These are phyloP conservation scores for Beaufortia kweichowensis DNA, from an alignment of 2,113 vertebrate species.

Conservation along the genomic window DNA sequence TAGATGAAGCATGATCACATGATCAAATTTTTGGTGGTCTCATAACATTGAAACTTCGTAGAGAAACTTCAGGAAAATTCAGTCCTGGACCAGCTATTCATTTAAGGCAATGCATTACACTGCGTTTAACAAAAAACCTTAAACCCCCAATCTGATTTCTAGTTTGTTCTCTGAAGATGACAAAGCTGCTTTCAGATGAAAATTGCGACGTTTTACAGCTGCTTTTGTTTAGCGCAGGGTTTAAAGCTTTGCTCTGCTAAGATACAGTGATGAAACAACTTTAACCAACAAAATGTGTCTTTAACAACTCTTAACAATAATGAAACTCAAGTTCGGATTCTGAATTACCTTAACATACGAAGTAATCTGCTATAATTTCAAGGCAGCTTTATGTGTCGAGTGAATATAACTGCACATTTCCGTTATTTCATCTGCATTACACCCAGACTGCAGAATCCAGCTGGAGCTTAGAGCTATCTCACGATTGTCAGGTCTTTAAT, in stretches of 20 bases:
- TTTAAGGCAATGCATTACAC: conserved; percentile 17
- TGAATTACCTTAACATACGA: conserved; percentile 37
- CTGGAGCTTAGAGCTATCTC: not conserved
- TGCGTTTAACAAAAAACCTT: conserved; percentile 26
- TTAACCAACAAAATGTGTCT: conserved; percentile 35
- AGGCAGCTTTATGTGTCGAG: not conserved
- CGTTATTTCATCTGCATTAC: not conserved
- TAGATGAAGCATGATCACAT: not conserved
- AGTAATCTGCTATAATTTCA: conserved; percentile 24
- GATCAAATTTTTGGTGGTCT: not conserved
- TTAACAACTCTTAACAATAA: conserved; percentile 38
- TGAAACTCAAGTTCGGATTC: conserved; percentile 19
- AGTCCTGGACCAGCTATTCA: not conserved
- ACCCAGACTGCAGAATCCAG: not conserved
- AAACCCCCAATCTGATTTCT: not conserved
- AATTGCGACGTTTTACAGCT: conserved; percentile 24
- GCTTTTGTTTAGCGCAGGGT: conserved; percentile 4
- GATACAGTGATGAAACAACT: conserved; percentile 40
- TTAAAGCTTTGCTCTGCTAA: conserved; percentile 10
- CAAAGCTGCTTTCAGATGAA: conserved; percentile 18
- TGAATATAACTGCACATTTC: not conserved
- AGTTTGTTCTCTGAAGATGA: conserved; percentile 20
- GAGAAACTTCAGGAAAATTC: not conserved
- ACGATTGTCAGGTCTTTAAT: not conserved
- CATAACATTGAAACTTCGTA: not conserved